phyloP scores from a whole-genome alignment of 2,113 vertebrate species.

The Ceyx margarethae region DNA sequence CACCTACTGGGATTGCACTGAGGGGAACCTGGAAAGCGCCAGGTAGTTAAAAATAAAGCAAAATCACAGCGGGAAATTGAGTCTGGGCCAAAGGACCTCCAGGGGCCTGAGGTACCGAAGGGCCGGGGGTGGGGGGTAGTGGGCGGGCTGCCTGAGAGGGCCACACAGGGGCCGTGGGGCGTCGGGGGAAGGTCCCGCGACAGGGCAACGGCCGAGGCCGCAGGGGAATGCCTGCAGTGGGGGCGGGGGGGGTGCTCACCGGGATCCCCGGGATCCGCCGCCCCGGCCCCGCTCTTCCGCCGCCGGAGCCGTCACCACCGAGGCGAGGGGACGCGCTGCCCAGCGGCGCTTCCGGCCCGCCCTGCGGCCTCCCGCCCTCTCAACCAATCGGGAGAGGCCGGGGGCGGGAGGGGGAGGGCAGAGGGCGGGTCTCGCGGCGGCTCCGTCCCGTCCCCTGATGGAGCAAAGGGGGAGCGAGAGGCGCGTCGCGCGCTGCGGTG shows the following conservation, averaged over 20 bases:
- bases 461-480: fast-evolving
- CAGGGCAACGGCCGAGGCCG: not conserved
- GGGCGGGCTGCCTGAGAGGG: not conserved
- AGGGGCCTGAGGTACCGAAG: not conserved
- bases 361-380: fast-evolving
- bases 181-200: not conserved
- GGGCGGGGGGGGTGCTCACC: too few relatives aligned
- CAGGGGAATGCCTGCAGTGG: too few relatives aligned
- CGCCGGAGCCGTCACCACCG: not conserved
- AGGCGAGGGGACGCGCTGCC: not conserved
- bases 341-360: not conserved
- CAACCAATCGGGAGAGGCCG: not conserved
- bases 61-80: not conserved
- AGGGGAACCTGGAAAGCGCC: not conserved
- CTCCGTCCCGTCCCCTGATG: not conserved
- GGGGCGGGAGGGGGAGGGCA: fast-evolving
- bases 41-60: not conserved
- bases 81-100: too few relatives aligned
- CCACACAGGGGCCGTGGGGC: not conserved
- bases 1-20: not conserved
- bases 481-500: not conserved
- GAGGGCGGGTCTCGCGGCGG: fast-evolving
- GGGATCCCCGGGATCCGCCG: too few relatives aligned
- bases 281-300: not conserved
- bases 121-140: too few relatives aligned